A percentile compares a stretch with the other conserved stretches of the same genome.
phyloP scores from a whole-genome alignment of 30 jellyfish, hydroid and myxozoan genomes.

The Mastigias papua region DNA sequence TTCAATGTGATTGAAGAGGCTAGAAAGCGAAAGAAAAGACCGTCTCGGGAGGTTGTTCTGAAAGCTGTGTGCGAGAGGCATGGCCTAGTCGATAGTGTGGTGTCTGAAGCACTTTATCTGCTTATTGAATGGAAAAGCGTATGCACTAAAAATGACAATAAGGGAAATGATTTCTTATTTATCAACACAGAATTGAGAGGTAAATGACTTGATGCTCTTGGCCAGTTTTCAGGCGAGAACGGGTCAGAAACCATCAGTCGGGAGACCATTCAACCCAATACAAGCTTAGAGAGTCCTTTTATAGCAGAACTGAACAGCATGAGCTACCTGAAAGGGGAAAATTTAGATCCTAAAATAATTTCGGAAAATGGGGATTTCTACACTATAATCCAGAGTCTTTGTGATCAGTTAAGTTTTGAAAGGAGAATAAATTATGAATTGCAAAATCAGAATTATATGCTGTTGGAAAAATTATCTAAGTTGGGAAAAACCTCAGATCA shows the following conservation, averaged over 20 bases:
- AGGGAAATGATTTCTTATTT: neutral
- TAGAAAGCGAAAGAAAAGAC: neutral
- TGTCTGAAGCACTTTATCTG: neutral
- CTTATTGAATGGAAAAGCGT: neutral
- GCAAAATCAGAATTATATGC: neutral
- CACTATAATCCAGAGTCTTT: neutral
- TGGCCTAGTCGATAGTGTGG: neutral
- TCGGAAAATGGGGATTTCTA: neutral
- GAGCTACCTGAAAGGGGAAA: neutral
- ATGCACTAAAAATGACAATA: neutral
- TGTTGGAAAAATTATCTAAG: neutral
- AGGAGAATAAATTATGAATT: slow-evolving; percentile 4
- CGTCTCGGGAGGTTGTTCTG: neutral
- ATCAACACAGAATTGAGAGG: neutral
- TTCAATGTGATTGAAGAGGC: neutral
- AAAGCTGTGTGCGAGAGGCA: neutral
- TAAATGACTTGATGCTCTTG: neutral
- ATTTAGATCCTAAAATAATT: neutral
- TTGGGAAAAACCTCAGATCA: neutral
- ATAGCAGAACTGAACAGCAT: neutral
- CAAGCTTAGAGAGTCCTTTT: neutral
- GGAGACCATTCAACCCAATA: neutral
- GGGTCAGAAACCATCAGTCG: neutral
- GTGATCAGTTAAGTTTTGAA: neutral
- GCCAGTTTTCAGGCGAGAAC: neutral